Evolutionary conservation across 2,113 vertebrate genomes (phyloP).

Genomic region (Silurus glanis): DNA sequence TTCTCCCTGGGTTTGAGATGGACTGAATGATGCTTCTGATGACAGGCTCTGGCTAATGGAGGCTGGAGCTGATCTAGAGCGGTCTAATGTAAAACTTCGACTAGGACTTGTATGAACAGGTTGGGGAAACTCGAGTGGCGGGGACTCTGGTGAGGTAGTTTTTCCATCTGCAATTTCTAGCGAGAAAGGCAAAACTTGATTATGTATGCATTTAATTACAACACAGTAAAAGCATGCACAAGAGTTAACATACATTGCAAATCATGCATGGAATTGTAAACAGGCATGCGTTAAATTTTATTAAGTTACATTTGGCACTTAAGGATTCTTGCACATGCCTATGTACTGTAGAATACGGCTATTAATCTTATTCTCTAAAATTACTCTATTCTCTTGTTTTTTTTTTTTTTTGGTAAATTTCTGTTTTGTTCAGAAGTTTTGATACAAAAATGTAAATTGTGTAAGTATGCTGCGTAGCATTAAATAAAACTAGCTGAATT

Average conservation of each 20-base stretch:
- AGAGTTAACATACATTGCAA: constrained; percentile 25
- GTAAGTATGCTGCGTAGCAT: neutral
- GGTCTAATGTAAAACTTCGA: constrained; percentile 71
- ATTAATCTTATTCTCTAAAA: neutral
- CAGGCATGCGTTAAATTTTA: constrained; percentile 7
- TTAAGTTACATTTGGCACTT: neutral
- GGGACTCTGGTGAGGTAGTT: constrained; percentile 96
- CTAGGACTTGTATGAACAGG: constrained; percentile 71
- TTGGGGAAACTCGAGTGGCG: constrained; percentile 79
- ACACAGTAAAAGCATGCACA: constrained; percentile 9
- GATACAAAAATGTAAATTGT: neutral
- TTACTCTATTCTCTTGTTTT: too few species aligned
- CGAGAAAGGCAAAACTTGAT: constrained; percentile 45
- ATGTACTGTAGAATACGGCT: neutral
- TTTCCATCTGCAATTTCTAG: constrained; percentile 86
- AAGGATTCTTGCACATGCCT: constrained; percentile 16
- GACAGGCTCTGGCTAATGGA: constrained; percentile 69
- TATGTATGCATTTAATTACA: constrained; percentile 1
- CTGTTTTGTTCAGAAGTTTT: neutral
- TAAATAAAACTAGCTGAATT: neutral
- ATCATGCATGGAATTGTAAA: constrained; percentile 37
- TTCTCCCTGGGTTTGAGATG: constrained; percentile 34
- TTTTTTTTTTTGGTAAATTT: neutral
- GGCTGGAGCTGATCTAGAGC: constrained; percentile 68
- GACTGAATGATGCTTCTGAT: constrained; percentile 57